Evolutionary conservation across 2,797 vertebrate genomes (phyloP).

Genomic region (Crocidura indochinensis): DNA sequence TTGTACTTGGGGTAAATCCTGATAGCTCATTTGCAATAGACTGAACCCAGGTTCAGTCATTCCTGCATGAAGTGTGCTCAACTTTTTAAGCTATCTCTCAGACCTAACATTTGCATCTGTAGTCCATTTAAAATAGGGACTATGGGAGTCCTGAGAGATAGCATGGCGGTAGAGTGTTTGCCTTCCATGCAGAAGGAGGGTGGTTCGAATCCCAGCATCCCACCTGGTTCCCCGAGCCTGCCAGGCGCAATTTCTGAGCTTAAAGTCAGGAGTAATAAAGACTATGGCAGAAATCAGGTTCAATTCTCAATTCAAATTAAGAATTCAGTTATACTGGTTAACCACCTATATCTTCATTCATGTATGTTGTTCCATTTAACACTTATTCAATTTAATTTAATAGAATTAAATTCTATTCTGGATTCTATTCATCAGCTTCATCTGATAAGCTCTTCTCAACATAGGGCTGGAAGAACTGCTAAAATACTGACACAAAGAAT

Average conservation of each 20-base stretch:
- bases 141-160: too few relatives aligned
- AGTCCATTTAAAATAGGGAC: background rate
- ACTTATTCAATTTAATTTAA: background rate
- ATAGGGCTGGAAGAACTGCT: background rate
- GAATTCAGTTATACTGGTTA: background rate
- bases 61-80: too few relatives aligned
- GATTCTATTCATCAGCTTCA: background rate
- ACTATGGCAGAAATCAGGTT: background rate
- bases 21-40: too few relatives aligned
- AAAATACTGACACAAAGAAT: background rate
- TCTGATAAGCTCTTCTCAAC: background rate
- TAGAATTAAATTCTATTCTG: background rate
- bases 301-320: conserved; percentile 3
- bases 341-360: background rate
- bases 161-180: too few relatives aligned
- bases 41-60: too few relatives aligned
- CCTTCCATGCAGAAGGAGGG: too few relatives aligned
- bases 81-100: too few relatives aligned
- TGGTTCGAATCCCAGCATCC: too few relatives aligned
- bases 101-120: background rate
- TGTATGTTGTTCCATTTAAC: background rate
- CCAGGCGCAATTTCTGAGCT: too few relatives aligned
- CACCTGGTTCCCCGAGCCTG: too few relatives aligned
- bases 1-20: too few relatives aligned
- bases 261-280: background rate